Evolutionary conservation across 2,113 vertebrate genomes (phyloP).

Genomic region (Siphamia tubifer): DNA sequence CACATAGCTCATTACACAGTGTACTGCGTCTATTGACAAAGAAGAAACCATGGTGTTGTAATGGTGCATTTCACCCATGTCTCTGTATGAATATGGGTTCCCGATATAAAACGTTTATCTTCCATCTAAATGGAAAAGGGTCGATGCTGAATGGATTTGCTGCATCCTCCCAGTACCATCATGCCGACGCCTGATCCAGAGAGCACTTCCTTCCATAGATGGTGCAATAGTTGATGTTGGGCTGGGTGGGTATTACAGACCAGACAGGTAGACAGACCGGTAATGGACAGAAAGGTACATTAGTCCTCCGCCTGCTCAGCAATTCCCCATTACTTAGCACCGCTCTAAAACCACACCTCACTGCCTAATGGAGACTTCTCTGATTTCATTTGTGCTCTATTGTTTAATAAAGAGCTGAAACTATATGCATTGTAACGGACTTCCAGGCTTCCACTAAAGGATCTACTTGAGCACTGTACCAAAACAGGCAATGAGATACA

Average conservation of each 20-base stretch:
- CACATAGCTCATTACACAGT: conserved; percentile 15
- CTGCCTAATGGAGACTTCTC: conserved; percentile 68
- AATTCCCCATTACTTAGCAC: conserved; percentile 71
- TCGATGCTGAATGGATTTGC: conserved; percentile 77
- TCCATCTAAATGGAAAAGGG: conserved; percentile 60
- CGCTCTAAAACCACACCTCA: conserved; percentile 76
- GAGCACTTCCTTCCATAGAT: conserved; percentile 61
- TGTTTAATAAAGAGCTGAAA: conserved; percentile 52
- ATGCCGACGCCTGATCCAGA: conserved; percentile 60
- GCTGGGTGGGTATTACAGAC: conserved; percentile 10
- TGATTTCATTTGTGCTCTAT: conserved; percentile 59
- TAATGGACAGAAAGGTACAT: conserved; percentile 74
- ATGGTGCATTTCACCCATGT: conserved; percentile 38
- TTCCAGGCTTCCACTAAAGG: too few species aligned
- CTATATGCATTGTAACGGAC: too few species aligned
- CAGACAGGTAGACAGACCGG: conserved; percentile 55
- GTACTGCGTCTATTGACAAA: conserved; percentile 15
- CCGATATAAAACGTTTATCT: conserved; percentile 72
- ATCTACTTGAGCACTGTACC: too few species aligned
- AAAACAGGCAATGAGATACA: too few species aligned
- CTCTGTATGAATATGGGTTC: conserved; percentile 55
- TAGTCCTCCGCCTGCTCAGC: conserved; percentile 69
- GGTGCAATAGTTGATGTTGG: conserved; percentile 25
- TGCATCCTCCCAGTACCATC: conserved; percentile 55
- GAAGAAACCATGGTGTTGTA: conserved; percentile 12